Evolutionary conservation across 2,113 vertebrate genomes (phyloP).

Genomic region (Sapajus apella): DNA sequence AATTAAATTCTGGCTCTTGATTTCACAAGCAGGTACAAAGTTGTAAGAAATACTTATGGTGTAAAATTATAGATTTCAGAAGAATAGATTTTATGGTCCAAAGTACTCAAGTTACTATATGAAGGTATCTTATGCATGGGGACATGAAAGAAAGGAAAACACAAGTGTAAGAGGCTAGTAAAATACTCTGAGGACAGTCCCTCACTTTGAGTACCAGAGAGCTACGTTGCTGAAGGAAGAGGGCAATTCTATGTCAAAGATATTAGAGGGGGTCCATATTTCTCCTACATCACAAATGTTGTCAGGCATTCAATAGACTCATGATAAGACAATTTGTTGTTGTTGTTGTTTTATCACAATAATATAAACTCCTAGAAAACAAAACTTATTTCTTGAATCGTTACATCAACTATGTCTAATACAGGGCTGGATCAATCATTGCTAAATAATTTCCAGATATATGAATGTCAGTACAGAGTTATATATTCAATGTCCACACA

Average conservation of each 20-base stretch:
- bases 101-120: fast-evolving
- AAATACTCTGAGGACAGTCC: not conserved
- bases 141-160: not conserved
- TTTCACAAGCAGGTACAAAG: not conserved
- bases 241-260: not conserved
- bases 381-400: not conserved
- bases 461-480: not conserved
- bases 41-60: not conserved
- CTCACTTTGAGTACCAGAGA: not conserved
- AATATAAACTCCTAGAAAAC: not conserved
- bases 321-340: not conserved
- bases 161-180: not conserved
- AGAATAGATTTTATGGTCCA: not conserved
- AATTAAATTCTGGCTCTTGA: not conserved
- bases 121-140: too few species aligned
- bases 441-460: not conserved
- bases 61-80: not conserved
- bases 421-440: not conserved
- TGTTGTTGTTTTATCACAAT: not conserved
- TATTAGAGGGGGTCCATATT: fast-evolving
- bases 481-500: not conserved
- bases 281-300: not conserved
- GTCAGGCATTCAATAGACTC: not conserved
- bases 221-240: not conserved
- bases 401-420: not conserved